Conservation (phyloP, 2,888 invertebrate genomes). For the Sturmia bella region DNA sequence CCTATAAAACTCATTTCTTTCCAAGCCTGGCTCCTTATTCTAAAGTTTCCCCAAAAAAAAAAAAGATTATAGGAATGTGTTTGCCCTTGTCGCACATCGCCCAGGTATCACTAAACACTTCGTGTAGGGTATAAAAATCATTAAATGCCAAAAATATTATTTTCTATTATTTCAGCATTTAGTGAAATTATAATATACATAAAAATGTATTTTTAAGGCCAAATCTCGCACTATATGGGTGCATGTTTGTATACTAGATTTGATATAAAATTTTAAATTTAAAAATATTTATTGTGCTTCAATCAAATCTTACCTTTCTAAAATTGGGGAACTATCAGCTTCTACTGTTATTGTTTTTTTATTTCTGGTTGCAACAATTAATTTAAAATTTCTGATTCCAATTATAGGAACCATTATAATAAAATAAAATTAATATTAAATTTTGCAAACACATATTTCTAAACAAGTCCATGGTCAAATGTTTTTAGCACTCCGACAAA, state of each 20-base stretch:
- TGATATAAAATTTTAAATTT: neutral
- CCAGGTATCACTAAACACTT: neutral
- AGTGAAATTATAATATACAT: constrained; percentile 41
- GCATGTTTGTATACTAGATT: neutral
- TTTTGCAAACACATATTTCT: constrained; percentile 80
- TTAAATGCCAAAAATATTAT: constrained; percentile 18
- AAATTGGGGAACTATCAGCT: neutral
- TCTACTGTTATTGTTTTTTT: neutral
- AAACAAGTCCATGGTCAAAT: constrained; percentile 77
- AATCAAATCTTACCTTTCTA: constrained; percentile 57
- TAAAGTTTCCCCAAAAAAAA: no score
- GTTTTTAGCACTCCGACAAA: constrained; percentile 26
- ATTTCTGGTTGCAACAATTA: neutral
- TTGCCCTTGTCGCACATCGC: neutral
- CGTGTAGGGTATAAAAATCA: constrained; percentile 52
- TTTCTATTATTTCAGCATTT: constrained; percentile 35
- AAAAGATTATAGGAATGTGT: constrained; percentile 2
- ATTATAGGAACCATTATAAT: constrained; percentile 82
- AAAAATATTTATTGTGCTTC: no score
- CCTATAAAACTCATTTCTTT: no score
- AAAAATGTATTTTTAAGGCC: neutral
- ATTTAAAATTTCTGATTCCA: constrained; percentile 81
- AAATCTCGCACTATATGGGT: neutral
- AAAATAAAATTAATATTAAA: constrained; percentile 82
- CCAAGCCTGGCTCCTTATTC: no score